Conservation (phyloP, 1,140 invertebrate genomes). For the Prorops nasuta region DNA sequence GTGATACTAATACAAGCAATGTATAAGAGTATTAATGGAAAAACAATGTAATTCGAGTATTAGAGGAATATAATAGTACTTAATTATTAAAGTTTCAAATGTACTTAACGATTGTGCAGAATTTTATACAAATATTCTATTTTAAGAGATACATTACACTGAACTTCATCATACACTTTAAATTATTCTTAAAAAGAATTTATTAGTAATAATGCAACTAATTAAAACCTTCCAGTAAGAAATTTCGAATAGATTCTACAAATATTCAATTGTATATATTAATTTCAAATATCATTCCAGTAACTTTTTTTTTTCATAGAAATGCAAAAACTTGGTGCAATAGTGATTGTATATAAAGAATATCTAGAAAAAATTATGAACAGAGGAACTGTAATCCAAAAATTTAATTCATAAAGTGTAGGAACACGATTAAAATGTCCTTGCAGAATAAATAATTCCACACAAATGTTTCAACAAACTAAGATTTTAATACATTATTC, state of each 20-base stretch:
- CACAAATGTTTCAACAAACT: slow-evolving; percentile 17
- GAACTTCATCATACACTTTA: slow-evolving; percentile 3
- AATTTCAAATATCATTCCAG: slow-evolving; percentile 15
- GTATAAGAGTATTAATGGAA: slow-evolving; percentile 21
- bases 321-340: slow-evolving; percentile 19
- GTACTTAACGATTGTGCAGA: slow-evolving; percentile 19
- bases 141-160: neutral
- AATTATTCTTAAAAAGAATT: slow-evolving; percentile 6
- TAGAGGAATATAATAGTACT: slow-evolving; percentile 18
- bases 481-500: slow-evolving; percentile 12
- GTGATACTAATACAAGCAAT: slow-evolving; percentile 15
- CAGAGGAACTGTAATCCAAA: slow-evolving; percentile 15
- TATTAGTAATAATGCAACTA: slow-evolving; percentile 21
- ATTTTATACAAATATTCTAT: neutral
- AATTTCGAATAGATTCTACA: too few relatives aligned
- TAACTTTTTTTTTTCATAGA: slow-evolving; percentile 6
- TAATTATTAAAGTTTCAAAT: slow-evolving; percentile 16
- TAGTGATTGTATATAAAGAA: neutral
- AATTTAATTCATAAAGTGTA: slow-evolving; percentile 6
- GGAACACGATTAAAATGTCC: slow-evolving; percentile 19
- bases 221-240: too few relatives aligned
- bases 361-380: slow-evolving; percentile 12
- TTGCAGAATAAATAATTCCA: slow-evolving; percentile 29
- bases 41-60: slow-evolving; percentile 22
- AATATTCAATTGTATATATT: too few relatives aligned